Conservation (phyloP, 1,140 invertebrate species). For the Calliopsis andreniformis region DNA sequence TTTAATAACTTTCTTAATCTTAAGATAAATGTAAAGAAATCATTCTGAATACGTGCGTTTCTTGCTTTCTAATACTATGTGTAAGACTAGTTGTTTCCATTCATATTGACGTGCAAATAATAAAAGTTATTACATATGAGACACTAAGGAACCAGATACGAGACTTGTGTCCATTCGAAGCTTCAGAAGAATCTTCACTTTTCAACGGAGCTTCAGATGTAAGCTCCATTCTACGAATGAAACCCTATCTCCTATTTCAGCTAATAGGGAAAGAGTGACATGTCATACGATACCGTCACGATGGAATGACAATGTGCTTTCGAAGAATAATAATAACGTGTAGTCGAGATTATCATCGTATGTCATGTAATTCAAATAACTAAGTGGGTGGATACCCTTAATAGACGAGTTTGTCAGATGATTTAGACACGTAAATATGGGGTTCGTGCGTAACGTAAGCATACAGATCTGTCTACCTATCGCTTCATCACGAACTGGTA, state of each 20-base stretch:
- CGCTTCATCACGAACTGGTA: background rate
- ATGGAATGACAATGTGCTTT: slow-evolving; percentile 56
- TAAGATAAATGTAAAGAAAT: no score
- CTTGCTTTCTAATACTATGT: no score
- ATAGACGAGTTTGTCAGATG: slow-evolving; percentile 26
- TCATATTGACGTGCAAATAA: background rate
- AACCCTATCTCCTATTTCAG: slow-evolving; percentile 52
- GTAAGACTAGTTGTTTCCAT: no score
- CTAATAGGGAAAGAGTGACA: slow-evolving; percentile 53
- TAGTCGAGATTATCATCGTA: slow-evolving; percentile 39
- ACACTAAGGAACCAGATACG: no score
- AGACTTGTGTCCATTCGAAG: background rate
- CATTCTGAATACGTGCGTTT: no score
- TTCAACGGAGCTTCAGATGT: background rate
- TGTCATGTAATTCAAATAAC: slow-evolving; percentile 28
- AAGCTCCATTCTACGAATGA: slow-evolving; percentile 15
- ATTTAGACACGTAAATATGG: slow-evolving; percentile 33
- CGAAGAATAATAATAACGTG: slow-evolving; percentile 55
- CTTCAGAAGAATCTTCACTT: slow-evolving; percentile 20
- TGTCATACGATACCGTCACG: slow-evolving; percentile 50
- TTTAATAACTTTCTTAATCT: no score
- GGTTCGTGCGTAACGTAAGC: background rate
- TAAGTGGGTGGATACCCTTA: slow-evolving; percentile 32
- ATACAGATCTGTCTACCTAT: background rate
- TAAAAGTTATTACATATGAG: background rate